Percentiles rank a stretch among this genome's conserved stretches.
Conservation (phyloP, 2,888 invertebrate species). For the Aspidapion aeneum region DNA sequence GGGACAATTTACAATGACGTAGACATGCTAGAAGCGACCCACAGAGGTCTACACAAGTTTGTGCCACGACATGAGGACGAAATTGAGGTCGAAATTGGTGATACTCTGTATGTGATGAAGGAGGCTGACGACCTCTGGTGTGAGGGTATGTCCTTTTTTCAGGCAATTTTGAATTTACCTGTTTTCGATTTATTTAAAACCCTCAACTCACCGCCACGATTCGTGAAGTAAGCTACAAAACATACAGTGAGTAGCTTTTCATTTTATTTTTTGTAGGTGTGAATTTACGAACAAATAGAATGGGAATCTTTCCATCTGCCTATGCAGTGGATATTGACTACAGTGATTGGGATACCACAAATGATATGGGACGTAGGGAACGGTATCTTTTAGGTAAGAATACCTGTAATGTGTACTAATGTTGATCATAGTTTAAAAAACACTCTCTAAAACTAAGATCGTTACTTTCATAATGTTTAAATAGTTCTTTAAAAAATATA, state of each 20-base stretch:
- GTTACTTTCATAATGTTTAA: too few species aligned
- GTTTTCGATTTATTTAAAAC: too few species aligned
- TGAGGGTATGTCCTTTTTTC: slow-evolving; percentile 70
- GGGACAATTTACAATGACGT: slow-evolving; percentile 69
- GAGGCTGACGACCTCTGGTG: slow-evolving; percentile 98
- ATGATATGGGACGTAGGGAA: slow-evolving; percentile 81
- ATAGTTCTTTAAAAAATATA: too few species aligned
- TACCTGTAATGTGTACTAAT: too few species aligned
- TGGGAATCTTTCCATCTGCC: slow-evolving; percentile 94
- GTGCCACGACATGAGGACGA: slow-evolving; percentile 94
- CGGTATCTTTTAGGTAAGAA: slow-evolving; percentile 69
- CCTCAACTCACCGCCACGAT: too few species aligned
- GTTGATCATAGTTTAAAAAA: too few species aligned
- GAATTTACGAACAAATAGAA: slow-evolving; percentile 86
- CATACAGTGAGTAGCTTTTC: too few species aligned
- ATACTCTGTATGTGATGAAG: slow-evolving; percentile 93
- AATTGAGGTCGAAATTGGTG: slow-evolving; percentile 95
- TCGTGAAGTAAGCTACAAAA: too few species aligned
- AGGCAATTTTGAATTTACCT: too few species aligned
- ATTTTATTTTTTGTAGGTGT: slow-evolving; percentile 63
- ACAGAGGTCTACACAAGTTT: slow-evolving; percentile 93
- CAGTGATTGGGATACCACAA: slow-evolving; percentile 89
- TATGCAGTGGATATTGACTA: slow-evolving; percentile 97
- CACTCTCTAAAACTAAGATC: too few species aligned
- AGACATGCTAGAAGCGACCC: slow-evolving; percentile 79